Evolutionary conservation across 2,888 invertebrate species (phyloP).

Genomic region (Andrena marginata): DNA sequence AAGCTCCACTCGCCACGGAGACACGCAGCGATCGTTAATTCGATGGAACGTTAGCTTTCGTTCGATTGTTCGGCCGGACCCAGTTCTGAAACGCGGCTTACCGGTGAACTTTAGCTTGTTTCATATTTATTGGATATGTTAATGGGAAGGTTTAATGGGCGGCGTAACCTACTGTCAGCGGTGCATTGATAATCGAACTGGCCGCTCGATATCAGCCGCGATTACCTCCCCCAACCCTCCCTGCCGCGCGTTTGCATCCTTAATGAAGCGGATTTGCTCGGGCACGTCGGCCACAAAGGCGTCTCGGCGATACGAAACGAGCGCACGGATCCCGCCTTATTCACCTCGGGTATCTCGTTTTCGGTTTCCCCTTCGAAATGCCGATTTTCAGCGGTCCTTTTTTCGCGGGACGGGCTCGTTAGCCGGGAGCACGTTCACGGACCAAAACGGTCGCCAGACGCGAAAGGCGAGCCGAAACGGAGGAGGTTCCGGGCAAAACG

Average conservation of each 20-base stretch:
- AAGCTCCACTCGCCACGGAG: no score
- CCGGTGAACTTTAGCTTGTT: slow-evolving; percentile 51
- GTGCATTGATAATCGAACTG: slow-evolving; percentile 65
- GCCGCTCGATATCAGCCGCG: slow-evolving; percentile 53
- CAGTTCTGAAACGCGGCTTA: neutral
- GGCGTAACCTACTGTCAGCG: slow-evolving; percentile 55
- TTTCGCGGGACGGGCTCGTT: slow-evolving; percentile 22
- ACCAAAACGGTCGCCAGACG: slow-evolving; percentile 12
- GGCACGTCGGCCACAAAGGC: slow-evolving; percentile 47
- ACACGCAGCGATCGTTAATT: neutral
- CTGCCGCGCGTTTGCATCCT: slow-evolving; percentile 65
- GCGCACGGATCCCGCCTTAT: neutral
- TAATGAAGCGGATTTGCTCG: slow-evolving; percentile 72
- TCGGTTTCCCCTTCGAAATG: slow-evolving; percentile 21
- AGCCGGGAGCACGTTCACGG: slow-evolving; percentile 11
- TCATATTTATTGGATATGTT: slow-evolving; percentile 72
- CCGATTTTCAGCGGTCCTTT: slow-evolving; percentile 16
- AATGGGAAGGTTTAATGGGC: slow-evolving; percentile 64
- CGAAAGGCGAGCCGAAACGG: slow-evolving; percentile 21
- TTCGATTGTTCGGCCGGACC: neutral
- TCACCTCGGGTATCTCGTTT: slow-evolving; percentile 14
- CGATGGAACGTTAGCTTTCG: neutral
- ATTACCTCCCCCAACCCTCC: slow-evolving; percentile 7
- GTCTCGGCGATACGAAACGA: slow-evolving; percentile 23
- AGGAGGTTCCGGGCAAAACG: slow-evolving; percentile 2